phyloP scores from a whole-genome alignment of 2,113 vertebrate genomes.

The Ciconia boyciana region DNA sequence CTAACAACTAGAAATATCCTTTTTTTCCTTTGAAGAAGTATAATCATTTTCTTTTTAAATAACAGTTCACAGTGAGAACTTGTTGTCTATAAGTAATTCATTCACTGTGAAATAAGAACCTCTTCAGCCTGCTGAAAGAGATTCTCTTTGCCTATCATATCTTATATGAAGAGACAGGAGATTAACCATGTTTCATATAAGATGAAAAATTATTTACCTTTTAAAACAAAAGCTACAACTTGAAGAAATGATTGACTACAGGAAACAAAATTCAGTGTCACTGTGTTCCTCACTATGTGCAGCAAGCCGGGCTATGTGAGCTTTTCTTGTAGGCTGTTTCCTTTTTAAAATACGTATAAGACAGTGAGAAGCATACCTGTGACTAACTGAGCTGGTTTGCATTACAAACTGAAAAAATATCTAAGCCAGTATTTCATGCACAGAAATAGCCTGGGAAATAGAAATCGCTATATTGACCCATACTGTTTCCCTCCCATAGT shows the following conservation, averaged over 20 bases:
- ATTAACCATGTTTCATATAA: not conserved
- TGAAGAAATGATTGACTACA: not conserved
- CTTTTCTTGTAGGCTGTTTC: not conserved
- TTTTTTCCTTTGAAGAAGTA: not conserved
- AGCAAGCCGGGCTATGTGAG: not conserved
- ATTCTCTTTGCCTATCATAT: not conserved
- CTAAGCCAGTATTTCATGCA: not conserved
- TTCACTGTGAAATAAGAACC: not conserved
- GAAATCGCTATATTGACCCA: not conserved
- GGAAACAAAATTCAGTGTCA: fast-evolving
- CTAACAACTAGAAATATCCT: not conserved
- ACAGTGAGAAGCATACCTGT: not conserved
- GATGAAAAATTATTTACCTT: not conserved
- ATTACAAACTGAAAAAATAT: not conserved
- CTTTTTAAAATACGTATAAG: not conserved
- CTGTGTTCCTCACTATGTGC: not conserved
- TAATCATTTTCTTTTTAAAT: not conserved
- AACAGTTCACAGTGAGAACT: not conserved
- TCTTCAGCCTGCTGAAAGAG: not conserved
- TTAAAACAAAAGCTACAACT: not conserved
- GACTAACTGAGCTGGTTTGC: not conserved
- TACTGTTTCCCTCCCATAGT: conserved; percentile 9
- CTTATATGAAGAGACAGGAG: not conserved
- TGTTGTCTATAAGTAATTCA: not conserved
- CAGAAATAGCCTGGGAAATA: not conserved